Percentiles rank a stretch among this genome's conserved stretches.
phyloP scores from a whole-genome alignment of 2,888 invertebrate genomes.

The Synanthedon andrenaeformis region DNA sequence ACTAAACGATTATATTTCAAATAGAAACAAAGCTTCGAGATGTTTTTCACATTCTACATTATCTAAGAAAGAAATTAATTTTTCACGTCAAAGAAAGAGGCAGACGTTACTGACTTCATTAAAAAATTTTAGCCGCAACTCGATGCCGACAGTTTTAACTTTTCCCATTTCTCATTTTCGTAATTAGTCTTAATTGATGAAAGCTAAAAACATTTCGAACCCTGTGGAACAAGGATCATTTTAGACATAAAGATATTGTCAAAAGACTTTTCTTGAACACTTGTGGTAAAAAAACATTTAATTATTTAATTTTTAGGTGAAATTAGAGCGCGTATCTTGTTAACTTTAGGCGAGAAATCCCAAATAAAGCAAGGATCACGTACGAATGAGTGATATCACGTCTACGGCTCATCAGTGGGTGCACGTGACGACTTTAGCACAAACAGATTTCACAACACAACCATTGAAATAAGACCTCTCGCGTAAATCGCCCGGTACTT shows the following conservation, averaged over 20 bases:
- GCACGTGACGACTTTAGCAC: conserved; percentile 68
- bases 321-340: conserved; percentile 8
- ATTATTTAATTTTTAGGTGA: neutral
- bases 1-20: neutral
- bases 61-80: conserved; percentile 25
- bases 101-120: conserved; percentile 44
- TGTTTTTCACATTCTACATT: too few relatives aligned
- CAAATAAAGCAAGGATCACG: conserved; percentile 60
- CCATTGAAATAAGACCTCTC: conserved; percentile 34
- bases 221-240: conserved; percentile 2
- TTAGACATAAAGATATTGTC: neutral
- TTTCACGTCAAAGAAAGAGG: conserved; percentile 33
- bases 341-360: conserved; percentile 41
- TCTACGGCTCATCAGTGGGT: conserved; percentile 65
- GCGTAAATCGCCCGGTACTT: conserved; percentile 14
- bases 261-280: neutral
- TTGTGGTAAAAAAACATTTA: neutral
- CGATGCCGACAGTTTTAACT: conserved; percentile 45
- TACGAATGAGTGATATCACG: conserved; percentile 68
- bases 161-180: conserved; percentile 59
- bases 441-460: conserved; percentile 63
- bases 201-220: conserved; percentile 21
- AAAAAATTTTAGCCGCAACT: conserved; percentile 42
- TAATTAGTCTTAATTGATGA: conserved; percentile 52
- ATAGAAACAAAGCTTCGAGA: neutral